Conservation (phyloP, 2,113 vertebrate genomes). For the Pipa parva region DNA sequence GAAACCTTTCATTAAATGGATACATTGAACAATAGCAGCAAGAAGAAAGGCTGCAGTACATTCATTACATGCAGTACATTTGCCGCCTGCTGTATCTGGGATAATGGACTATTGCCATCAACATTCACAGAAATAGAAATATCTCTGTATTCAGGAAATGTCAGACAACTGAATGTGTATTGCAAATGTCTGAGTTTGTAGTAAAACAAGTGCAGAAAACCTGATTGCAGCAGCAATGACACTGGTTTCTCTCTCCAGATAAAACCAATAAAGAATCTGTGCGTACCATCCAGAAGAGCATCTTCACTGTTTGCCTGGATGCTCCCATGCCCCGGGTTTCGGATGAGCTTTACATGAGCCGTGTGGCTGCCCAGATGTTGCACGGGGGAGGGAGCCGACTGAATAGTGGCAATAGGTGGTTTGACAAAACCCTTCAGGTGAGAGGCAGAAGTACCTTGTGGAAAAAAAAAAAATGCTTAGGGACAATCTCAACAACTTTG, state of each 20-base stretch:
- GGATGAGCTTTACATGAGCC: slow-evolving; percentile 75
- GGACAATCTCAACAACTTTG: not conserved
- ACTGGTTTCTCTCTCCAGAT: slow-evolving; percentile 59
- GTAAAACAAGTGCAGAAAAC: too few species aligned
- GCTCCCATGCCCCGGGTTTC: slow-evolving; percentile 80
- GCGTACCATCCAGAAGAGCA: slow-evolving; percentile 86
- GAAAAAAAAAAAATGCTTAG: not conserved
- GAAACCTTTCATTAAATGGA: too few species aligned
- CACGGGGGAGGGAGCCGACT: slow-evolving; percentile 83
- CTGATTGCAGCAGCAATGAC: too few species aligned
- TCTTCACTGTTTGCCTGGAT: slow-evolving; percentile 89
- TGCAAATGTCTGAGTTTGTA: too few species aligned
- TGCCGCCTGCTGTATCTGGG: too few species aligned
- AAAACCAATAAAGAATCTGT: slow-evolving; percentile 94
- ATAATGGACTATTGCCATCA: too few species aligned
- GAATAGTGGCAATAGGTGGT: slow-evolving; percentile 97
- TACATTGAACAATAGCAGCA: too few species aligned
- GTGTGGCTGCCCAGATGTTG: slow-evolving; percentile 86
- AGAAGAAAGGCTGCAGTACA: too few species aligned
- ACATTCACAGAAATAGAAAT: too few species aligned
- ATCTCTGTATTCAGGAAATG: too few species aligned
- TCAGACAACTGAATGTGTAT: too few species aligned
- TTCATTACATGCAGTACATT: too few species aligned
- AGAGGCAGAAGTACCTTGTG: not conserved
- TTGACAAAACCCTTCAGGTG: slow-evolving; percentile 95